Evolutionary conservation across 2,113 vertebrate species (phyloP).

Genomic region (Oophaga pumilio): DNA sequence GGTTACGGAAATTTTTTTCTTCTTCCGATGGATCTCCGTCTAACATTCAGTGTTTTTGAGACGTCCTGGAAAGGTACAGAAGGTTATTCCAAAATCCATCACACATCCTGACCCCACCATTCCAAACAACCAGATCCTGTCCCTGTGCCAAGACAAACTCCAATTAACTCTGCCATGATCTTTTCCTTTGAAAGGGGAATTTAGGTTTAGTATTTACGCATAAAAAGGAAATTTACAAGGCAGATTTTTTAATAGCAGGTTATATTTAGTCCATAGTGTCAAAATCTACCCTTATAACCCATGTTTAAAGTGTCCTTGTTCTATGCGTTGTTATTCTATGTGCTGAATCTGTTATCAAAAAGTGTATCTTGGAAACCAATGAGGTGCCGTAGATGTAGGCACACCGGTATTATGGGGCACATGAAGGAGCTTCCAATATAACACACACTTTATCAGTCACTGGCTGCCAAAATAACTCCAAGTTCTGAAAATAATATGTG

Average conservation of each 20-base stretch:
- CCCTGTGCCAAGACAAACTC: slow-evolving; percentile 44
- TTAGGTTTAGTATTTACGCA: slow-evolving; percentile 20
- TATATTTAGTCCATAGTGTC: not conserved
- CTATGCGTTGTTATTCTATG: not conserved
- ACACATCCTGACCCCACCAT: slow-evolving; percentile 48
- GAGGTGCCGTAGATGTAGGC: not conserved
- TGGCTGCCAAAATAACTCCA: no score
- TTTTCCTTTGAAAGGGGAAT: slow-evolving; percentile 21
- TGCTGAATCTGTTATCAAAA: not conserved
- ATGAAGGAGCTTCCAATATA: no score
- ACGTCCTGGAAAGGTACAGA: slow-evolving; percentile 34
- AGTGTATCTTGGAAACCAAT: not conserved
- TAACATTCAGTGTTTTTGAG: slow-evolving; percentile 20
- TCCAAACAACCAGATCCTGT: slow-evolving; percentile 27
- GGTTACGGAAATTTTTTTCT: not conserved
- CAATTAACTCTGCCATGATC: slow-evolving; percentile 44
- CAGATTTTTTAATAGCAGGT: slow-evolving; percentile 8
- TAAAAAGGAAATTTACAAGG: slow-evolving; percentile 1
- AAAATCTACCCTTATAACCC: not conserved
- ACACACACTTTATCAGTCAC: no score
- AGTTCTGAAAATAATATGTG: no score
- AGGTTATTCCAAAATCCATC: slow-evolving; percentile 34
- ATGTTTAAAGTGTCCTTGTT: not conserved
- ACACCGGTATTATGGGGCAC: no score
- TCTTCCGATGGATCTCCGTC: not conserved